Conservation (phyloP, 2,888 invertebrate species). For the Drosophila infuscata region DNA sequence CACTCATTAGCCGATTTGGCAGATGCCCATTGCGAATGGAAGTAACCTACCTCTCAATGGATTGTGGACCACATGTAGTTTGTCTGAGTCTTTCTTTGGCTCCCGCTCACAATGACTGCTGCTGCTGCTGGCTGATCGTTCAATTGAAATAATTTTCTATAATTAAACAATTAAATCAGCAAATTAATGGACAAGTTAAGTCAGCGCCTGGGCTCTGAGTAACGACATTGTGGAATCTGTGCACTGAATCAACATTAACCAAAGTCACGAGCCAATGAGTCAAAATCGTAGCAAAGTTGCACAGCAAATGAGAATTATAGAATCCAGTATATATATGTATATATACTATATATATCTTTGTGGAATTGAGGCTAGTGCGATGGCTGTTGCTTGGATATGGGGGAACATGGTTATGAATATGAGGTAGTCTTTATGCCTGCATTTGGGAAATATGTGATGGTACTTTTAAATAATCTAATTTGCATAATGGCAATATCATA, state of each 20-base stretch:
- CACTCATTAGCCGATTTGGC: constrained; percentile 50
- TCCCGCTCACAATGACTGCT: not conserved
- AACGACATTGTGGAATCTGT: constrained; percentile 41
- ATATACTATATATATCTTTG: not conserved
- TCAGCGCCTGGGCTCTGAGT: constrained; percentile 39
- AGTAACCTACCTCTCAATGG: constrained; percentile 17
- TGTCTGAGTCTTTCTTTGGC: constrained; percentile 14
- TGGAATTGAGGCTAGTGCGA: constrained; percentile 1
- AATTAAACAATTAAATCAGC: constrained; percentile 76
- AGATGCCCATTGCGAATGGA: constrained; percentile 20
- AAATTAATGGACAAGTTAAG: constrained; percentile 34
- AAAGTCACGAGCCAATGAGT: constrained; percentile 55
- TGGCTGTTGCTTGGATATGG: not conserved
- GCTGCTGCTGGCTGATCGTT: constrained; percentile 17
- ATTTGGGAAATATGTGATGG: no score
- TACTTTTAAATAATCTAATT: no score
- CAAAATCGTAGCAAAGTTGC: constrained; percentile 32
- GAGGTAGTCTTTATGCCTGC: no score
- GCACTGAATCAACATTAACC: constrained; percentile 22
- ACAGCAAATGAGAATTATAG: not conserved
- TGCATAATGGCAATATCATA: no score
- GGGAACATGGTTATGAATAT: no score
- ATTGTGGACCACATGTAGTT: constrained; percentile 29
- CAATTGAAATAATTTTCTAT: constrained; percentile 72
- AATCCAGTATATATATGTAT: not conserved